Percentiles rank a stretch among this genome's conserved stretches.
Evolutionary conservation across 2,888 invertebrate species (phyloP).

Genomic region (Perdita meconis): DNA sequence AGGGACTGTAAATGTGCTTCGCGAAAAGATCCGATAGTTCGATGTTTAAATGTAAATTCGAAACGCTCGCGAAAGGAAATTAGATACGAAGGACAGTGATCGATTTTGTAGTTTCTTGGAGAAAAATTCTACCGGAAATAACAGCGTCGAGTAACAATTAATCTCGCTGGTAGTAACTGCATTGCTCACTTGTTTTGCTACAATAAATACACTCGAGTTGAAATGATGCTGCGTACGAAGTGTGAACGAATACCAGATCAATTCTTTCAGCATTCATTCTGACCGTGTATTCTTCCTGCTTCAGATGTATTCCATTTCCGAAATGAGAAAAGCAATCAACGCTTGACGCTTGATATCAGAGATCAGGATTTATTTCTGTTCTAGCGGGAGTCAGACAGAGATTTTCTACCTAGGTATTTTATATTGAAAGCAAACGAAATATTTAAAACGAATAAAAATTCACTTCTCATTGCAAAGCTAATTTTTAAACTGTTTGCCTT

Average conservation of each 20-base stretch:
- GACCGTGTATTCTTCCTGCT: conserved; percentile 24
- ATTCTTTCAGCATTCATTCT: conserved; percentile 32
- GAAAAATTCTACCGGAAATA: conserved; percentile 18
- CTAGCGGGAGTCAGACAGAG: background rate
- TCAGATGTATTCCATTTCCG: conserved; percentile 39
- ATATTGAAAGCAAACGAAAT: too few relatives aligned
- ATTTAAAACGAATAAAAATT: too few relatives aligned
- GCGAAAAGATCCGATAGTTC: too few relatives aligned
- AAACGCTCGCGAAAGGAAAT: background rate
- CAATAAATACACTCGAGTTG: conserved; percentile 35
- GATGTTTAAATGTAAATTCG: too few relatives aligned
- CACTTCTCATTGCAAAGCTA: too few relatives aligned
- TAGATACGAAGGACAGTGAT: conserved; percentile 2
- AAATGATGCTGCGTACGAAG: conserved; percentile 19
- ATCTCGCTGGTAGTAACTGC: conserved; percentile 44
- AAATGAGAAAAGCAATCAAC: conserved; percentile 41
- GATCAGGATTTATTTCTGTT: conserved; percentile 27
- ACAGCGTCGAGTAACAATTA: conserved; percentile 33
- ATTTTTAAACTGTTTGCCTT: too few relatives aligned
- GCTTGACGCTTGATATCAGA: conserved; percentile 25
- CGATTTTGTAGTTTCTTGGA: conserved; percentile 10
- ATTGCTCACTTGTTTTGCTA: conserved; percentile 36
- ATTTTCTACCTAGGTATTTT: background rate
- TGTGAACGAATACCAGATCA: conserved; percentile 24
- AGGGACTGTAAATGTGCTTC: too few relatives aligned